Evolutionary conservation across 2,797 vertebrate genomes (phyloP).

Genomic region (Melanotaenia parkinsoni): DNA sequence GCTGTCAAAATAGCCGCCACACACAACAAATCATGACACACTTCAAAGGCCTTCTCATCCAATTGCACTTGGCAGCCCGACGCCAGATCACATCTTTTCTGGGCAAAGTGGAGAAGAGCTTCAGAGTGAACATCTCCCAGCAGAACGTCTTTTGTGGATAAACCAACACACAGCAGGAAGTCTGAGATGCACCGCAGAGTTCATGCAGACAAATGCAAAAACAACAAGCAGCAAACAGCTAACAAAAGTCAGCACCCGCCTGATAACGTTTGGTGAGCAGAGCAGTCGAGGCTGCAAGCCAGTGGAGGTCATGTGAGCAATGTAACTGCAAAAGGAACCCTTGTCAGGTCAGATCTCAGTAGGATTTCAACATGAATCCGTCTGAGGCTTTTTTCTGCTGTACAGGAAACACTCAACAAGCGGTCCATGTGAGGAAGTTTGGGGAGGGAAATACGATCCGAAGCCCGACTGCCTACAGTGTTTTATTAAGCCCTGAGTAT

Average conservation of each 20-base stretch:
- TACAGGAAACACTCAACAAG: conserved; percentile 43
- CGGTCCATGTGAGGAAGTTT: conserved; percentile 42
- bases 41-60: conserved; percentile 54
- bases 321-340: conserved; percentile 58
- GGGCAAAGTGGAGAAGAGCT: conserved; percentile 35
- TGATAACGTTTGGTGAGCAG: conserved; percentile 19
- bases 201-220: conserved; percentile 21
- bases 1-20: conserved; percentile 59
- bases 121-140: conserved; percentile 41
- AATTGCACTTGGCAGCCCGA: conserved; percentile 60
- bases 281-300: conserved; percentile 16
- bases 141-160: conserved; percentile 55
- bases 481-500: conserved; percentile 48
- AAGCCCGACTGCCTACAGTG: conserved; percentile 42
- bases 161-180: conserved; percentile 39
- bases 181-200: conserved; percentile 24
- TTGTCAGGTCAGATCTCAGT: conserved; percentile 70
- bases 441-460: conserved; percentile 30
- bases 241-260: not conserved
- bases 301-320: conserved; percentile 57
- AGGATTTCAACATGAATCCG: conserved; percentile 60
- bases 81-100: conserved; percentile 52
- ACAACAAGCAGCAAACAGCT: conserved; percentile 23
- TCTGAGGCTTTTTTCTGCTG: conserved; percentile 43
- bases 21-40: conserved; percentile 58